These are phyloP conservation scores for Coreoperca whiteheadi DNA, from an alignment of 2,113 vertebrate genomes.

Conservation along the genomic window DNA sequence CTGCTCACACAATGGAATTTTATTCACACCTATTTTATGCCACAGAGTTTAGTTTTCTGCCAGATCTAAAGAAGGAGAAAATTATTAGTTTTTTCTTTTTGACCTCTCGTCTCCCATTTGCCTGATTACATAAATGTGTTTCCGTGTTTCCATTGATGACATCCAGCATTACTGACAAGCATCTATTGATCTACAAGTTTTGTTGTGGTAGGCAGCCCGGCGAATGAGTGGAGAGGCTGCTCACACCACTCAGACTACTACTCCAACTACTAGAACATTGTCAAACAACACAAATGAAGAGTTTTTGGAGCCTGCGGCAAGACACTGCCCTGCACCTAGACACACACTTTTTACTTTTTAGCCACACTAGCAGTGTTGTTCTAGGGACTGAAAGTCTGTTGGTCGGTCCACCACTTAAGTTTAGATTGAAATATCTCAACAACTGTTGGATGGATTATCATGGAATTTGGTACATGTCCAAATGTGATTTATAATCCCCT, in stretches of 20 bases:
- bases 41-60: not conserved
- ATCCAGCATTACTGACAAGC: conserved; percentile 65
- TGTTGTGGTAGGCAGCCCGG: conserved; percentile 46
- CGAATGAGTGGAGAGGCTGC: conserved; percentile 45
- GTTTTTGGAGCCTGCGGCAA: not conserved
- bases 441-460: not conserved
- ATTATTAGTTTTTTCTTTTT: conserved; percentile 9
- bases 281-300: conserved; percentile 5
- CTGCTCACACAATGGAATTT: not conserved
- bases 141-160: conserved; percentile 73
- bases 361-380: not conserved
- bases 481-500: not conserved
- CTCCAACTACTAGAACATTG: conserved; percentile 14
- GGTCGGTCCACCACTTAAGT: not conserved
- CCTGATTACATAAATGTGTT: conserved; percentile 75
- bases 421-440: not conserved
- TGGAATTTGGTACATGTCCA: not conserved
- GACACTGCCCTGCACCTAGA: not conserved
- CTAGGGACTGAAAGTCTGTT: not conserved
- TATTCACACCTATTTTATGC: not conserved
- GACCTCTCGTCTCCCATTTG: conserved; percentile 49
- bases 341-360: not conserved
- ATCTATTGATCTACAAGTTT: conserved; percentile 69
- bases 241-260: conserved; percentile 26
- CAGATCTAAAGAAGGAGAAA: conserved; percentile 14